These are phyloP conservation scores for Enteromius radiatus DNA, from an alignment of 2,797 vertebrate genomes.

Conservation along the genomic window DNA sequence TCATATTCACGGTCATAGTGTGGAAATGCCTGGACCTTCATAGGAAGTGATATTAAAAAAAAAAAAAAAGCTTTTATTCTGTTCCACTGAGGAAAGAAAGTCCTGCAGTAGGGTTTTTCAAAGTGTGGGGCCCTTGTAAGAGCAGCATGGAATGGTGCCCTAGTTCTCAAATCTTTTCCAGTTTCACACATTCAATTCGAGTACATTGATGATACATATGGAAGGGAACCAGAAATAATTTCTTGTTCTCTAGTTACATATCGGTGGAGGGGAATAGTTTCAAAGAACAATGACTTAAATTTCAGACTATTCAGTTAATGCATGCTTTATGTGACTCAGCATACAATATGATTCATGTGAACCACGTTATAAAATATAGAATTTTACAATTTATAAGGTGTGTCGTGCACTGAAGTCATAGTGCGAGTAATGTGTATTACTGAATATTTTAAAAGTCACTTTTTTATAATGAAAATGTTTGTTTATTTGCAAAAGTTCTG, in stretches of 20 bases:
- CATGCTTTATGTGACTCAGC: not conserved
- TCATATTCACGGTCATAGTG: not conserved
- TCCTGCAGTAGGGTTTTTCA: not conserved
- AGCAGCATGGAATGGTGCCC: not conserved
- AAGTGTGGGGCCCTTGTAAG: not conserved
- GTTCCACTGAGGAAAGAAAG: not conserved
- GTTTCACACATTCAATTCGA: not conserved
- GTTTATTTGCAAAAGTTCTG: not conserved
- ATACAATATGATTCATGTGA: not conserved
- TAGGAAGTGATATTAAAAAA: not conserved
- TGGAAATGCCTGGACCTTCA: not conserved
- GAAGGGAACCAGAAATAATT: not conserved
- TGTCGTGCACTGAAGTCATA: not conserved
- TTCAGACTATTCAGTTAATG: not conserved
- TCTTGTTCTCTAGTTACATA: not conserved
- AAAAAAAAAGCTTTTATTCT: not conserved
- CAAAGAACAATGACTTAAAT: not conserved
- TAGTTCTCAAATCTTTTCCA: slow-evolving; percentile 16
- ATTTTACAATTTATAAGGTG: not conserved
- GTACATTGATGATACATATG: not conserved
- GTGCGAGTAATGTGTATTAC: not conserved
- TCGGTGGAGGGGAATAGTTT: not conserved
- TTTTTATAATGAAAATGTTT: not conserved
- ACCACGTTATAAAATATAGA: not conserved
- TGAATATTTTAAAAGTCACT: not conserved